Evolutionary conservation across 2,888 invertebrate species (phyloP).

Genomic region (Hirtodrosophila duncani): DNA sequence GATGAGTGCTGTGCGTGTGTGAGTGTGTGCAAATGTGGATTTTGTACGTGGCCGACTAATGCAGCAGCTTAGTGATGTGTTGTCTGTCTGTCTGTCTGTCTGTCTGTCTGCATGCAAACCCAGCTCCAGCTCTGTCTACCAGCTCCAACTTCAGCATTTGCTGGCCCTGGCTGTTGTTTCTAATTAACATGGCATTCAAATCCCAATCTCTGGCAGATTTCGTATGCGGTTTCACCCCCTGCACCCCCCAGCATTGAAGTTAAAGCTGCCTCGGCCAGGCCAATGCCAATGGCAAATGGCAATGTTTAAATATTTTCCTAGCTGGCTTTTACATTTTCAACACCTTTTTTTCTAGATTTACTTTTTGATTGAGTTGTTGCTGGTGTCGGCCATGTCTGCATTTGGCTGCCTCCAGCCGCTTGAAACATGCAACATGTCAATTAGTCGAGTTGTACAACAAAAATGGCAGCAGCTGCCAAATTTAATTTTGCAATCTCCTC

Average conservation of each 20-base stretch:
- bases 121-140: neutral
- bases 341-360: slow-evolving; percentile 22
- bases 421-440: slow-evolving; percentile 62
- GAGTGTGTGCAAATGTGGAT: slow-evolving; percentile 21
- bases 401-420: slow-evolving; percentile 1
- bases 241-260: slow-evolving; percentile 9
- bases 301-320: slow-evolving; percentile 33
- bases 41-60: slow-evolving; percentile 50
- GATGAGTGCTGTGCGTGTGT: slow-evolving; percentile 8
- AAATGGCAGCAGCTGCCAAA: slow-evolving; percentile 67
- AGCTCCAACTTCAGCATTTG: slow-evolving; percentile 1
- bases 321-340: slow-evolving; percentile 16
- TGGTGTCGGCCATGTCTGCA: slow-evolving; percentile 23
- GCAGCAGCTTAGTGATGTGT: slow-evolving; percentile 47
- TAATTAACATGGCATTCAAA: slow-evolving; percentile 72
- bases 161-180: slow-evolving; percentile 27
- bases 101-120: neutral
- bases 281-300: slow-evolving; percentile 26
- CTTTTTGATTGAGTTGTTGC: slow-evolving; percentile 22
- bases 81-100: neutral
- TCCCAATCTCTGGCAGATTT: slow-evolving; percentile 48
- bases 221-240: slow-evolving; percentile 24
- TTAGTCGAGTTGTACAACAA: slow-evolving; percentile 49
- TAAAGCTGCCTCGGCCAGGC: too few species aligned
- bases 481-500: slow-evolving; percentile 54